phyloP scores from a whole-genome alignment of 2,113 vertebrate species.

The Saguinus imperator region DNA sequence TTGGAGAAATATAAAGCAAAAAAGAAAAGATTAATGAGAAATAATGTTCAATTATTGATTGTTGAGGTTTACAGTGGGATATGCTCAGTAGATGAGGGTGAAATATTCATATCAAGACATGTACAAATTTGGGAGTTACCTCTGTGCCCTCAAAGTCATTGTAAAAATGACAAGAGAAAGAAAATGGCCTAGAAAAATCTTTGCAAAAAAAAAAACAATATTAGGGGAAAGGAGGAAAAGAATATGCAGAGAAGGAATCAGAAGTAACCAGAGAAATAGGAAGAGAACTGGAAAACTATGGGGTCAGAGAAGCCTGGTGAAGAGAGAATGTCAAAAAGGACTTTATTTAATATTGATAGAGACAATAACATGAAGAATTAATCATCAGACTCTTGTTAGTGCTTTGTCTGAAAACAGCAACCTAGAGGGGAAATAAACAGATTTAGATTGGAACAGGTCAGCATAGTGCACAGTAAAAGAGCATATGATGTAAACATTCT shows the following conservation, averaged over 20 bases:
- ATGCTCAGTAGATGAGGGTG: background rate
- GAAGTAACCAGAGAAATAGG: background rate
- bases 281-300: background rate
- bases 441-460: background rate
- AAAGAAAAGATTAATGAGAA: background rate
- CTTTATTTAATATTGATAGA: background rate
- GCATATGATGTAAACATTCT: background rate
- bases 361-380: background rate
- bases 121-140: background rate
- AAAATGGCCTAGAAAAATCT: background rate
- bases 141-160: background rate
- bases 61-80: background rate
- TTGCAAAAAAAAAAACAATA: background rate
- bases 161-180: background rate
- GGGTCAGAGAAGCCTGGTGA: background rate
- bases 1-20: background rate
- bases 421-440: background rate
- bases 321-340: background rate
- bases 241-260: background rate
- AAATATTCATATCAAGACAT: background rate
- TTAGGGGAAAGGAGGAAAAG: background rate
- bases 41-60: background rate
- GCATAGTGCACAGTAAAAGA: background rate
- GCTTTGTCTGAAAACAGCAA: background rate
- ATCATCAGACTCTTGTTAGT: background rate